phyloP scores from a whole-genome alignment of 37 sponge, comb jelly and placozoan species.

The Sycon ciliatum region DNA sequence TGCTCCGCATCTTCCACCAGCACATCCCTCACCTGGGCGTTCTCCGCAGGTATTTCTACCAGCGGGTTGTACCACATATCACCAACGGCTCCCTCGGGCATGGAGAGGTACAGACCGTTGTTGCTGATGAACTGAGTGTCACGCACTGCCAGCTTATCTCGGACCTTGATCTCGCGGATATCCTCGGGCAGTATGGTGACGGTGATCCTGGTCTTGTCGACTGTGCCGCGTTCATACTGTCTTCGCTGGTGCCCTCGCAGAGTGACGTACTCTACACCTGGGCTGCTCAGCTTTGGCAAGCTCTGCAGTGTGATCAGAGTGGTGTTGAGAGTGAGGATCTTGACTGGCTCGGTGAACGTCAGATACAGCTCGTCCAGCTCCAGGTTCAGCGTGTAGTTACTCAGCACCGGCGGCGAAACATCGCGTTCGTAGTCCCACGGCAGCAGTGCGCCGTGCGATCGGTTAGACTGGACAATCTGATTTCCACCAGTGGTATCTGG shows the following conservation, averaged over 20 bases:
- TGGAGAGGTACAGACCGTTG: too few species aligned
- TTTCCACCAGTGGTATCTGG: conserved; percentile 13
- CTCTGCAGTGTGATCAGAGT: conserved; percentile 53
- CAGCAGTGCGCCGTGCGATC: conserved; percentile 20
- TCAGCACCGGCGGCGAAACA: conserved; percentile 43
- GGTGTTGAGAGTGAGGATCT: conserved; percentile 40
- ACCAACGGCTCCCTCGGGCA: too few species aligned
- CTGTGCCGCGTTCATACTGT: conserved; percentile 3
- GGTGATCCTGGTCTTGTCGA: neutral
- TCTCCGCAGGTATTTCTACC: too few species aligned
- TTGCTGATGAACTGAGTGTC: neutral
- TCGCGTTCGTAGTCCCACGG: conserved; percentile 49
- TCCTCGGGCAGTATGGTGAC: neutral
- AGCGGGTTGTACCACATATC: too few species aligned
- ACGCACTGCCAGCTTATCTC: too few species aligned
- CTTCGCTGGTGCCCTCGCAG: neutral
- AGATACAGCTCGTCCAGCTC: conserved; percentile 46
- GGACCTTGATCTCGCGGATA: neutral
- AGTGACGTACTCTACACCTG: neutral
- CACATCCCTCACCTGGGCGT: neutral
- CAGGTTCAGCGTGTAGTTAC: conserved; percentile 49
- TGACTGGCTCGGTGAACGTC: conserved; percentile 79
- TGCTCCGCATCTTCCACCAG: neutral
- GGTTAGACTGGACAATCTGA: conserved; percentile 16
- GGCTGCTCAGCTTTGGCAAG: neutral